These are phyloP conservation scores for Galbula dea DNA, from an alignment of 2,113 vertebrate species.

Conservation along the genomic window DNA sequence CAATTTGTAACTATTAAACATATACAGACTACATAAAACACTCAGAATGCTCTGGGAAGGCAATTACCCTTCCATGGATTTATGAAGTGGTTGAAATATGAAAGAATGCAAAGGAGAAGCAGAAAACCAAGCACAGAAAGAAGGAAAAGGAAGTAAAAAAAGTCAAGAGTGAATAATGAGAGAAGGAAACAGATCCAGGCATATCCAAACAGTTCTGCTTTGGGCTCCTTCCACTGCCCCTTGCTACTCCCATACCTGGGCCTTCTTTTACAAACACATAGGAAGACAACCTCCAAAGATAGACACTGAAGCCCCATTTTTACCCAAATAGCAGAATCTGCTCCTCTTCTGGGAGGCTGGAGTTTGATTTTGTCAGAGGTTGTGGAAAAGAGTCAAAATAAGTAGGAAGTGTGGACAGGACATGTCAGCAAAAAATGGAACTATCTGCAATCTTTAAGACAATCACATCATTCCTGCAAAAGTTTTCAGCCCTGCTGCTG, in stretches of 20 bases:
- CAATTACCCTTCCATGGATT: neutral
- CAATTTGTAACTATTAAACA: neutral
- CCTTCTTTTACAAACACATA: neutral
- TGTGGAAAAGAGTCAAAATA: neutral
- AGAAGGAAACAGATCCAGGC: neutral
- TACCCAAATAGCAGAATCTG: neutral
- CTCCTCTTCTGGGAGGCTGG: neutral
- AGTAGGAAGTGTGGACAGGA: neutral
- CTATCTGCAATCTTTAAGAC: neutral
- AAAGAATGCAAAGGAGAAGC: neutral
- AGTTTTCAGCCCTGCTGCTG: neutral
- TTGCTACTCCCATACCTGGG: neutral
- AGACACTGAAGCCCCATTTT: neutral
- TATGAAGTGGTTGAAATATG: neutral
- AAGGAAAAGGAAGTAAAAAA: neutral
- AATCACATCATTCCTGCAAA: neutral
- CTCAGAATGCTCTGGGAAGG: neutral
- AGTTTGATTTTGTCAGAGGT: neutral
- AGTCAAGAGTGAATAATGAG: neutral
- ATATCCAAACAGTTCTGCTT: too few relatives aligned
- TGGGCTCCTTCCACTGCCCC: neutral
- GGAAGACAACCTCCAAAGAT: neutral
- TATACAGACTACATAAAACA: neutral
- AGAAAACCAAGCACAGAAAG: neutral
- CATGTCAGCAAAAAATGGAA: neutral